A percentile compares a stretch with the other conserved stretches of the same genome.
These are phyloP conservation scores for Fragum whitleyi DNA, from an alignment of 2,888 invertebrate species.

Conservation along the genomic window DNA sequence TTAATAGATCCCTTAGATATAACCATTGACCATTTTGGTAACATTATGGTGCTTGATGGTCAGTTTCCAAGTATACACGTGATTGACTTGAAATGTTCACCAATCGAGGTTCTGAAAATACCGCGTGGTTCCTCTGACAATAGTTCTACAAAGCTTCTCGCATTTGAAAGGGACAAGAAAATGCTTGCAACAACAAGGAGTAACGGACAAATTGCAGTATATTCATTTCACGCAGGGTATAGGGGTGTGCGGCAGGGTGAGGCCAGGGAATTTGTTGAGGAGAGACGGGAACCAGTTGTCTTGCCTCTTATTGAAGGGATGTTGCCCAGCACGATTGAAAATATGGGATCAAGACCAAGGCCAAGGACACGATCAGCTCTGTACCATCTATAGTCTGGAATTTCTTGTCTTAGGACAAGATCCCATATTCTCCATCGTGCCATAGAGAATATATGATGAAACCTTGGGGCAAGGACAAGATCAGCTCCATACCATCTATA, in stretches of 20 bases:
- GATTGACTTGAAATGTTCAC: slow-evolving; percentile 41
- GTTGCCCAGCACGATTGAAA: slow-evolving; percentile 59
- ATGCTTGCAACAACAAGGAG: slow-evolving; percentile 38
- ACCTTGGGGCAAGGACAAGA: no score
- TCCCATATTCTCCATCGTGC: no score
- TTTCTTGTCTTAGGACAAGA: no score
- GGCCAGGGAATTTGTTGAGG: not conserved
- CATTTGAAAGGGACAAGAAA: slow-evolving; percentile 38
- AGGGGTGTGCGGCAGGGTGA: slow-evolving; percentile 30
- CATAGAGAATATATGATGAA: no score
- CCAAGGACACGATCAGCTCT: not conserved
- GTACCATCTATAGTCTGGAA: not conserved
- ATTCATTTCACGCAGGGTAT: slow-evolving; percentile 49
- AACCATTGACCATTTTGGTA: slow-evolving; percentile 50
- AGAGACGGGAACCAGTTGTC: slow-evolving; percentile 17
- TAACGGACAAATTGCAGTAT: slow-evolving; percentile 50
- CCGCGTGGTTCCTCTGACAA: slow-evolving; percentile 26
- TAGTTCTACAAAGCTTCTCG: slow-evolving; percentile 28
- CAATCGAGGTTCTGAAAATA: slow-evolving; percentile 48
- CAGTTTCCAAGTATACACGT: slow-evolving; percentile 54
- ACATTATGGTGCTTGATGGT: slow-evolving; percentile 56
- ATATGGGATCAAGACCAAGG: slow-evolving; percentile 20
- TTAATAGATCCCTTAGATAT: slow-evolving; percentile 49
- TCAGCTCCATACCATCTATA: no score
- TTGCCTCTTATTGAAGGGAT: slow-evolving; percentile 57